A percentile compares a stretch with the other conserved stretches of the same genome.
These are phyloP conservation scores for Nycticryphes semicollaris DNA, from an alignment of 2,113 vertebrate species.

Conservation along the genomic window DNA sequence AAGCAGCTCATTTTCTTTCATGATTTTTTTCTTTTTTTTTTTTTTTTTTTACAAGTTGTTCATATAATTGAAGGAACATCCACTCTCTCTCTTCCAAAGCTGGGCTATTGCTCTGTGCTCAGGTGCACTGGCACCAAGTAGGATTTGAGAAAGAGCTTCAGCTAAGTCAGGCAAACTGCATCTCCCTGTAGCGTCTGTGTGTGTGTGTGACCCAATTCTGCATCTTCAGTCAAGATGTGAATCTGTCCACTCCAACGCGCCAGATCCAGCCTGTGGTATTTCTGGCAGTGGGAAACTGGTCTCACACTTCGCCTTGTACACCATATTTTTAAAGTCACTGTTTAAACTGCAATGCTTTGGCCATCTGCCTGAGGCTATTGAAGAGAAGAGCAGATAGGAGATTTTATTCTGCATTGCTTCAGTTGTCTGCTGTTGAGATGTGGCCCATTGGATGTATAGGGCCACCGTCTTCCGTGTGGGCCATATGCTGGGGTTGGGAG, in stretches of 20 bases:
- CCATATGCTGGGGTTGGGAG: not conserved
- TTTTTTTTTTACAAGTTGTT: not conserved
- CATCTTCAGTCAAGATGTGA: not conserved
- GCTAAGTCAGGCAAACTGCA: not conserved
- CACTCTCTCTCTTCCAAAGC: not conserved
- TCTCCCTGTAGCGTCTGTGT: not conserved
- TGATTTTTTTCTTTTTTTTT: not conserved
- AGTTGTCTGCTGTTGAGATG: not conserved
- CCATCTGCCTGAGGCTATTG: slow-evolving; percentile 22
- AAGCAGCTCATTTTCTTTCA: not conserved
- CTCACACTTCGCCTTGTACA: not conserved
- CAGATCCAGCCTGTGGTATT: not conserved
- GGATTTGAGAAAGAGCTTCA: not conserved
- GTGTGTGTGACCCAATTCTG: not conserved
- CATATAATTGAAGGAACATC: not conserved
- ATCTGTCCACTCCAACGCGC: not conserved
- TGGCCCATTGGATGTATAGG: not conserved
- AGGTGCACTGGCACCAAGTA: not conserved
- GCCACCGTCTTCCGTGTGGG: slow-evolving; percentile 27
- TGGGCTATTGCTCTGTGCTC: not conserved
- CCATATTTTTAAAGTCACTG: slow-evolving; percentile 9
- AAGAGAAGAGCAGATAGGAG: slow-evolving; percentile 22
- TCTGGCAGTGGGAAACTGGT: slow-evolving; percentile 3
- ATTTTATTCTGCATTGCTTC: not conserved
- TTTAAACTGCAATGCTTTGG: slow-evolving; percentile 23